Evolutionary conservation across 2,888 invertebrate genomes (phyloP).

Genomic region (Eupelmus urozonus): DNA sequence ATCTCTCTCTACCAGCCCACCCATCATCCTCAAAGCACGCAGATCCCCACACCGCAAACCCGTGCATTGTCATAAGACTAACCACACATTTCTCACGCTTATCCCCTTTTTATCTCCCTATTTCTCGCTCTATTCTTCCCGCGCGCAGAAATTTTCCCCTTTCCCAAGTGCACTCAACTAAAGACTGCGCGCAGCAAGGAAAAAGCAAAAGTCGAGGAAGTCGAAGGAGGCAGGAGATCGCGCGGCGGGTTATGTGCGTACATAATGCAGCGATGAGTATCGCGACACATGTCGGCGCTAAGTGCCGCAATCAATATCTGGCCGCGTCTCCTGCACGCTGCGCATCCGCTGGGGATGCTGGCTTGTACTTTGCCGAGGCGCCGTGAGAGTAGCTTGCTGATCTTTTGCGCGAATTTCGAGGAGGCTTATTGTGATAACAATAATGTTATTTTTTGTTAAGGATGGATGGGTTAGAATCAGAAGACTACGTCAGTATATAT

Average conservation of each 20-base stretch:
- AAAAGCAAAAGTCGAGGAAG: not conserved
- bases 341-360: not conserved
- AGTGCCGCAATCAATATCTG: conserved; percentile 74
- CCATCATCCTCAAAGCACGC: too few species aligned
- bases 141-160: too few species aligned
- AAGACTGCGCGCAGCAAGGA: too few species aligned
- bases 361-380: not conserved
- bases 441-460: too few species aligned
- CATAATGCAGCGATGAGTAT: conserved; percentile 70
- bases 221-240: not conserved
- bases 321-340: not conserved
- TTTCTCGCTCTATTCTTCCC: not conserved
- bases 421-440: too few species aligned
- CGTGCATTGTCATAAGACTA: conserved; percentile 42
- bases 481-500: not conserved
- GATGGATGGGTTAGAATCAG: too few species aligned
- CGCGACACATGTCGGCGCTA: conserved; percentile 74
- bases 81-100: conserved; percentile 33
- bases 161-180: too few species aligned
- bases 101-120: conserved; percentile 19
- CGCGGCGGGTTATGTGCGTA: conserved; percentile 45
- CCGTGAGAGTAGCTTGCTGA: too few species aligned
- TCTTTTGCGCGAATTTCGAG: too few species aligned
- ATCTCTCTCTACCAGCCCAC: too few species aligned
- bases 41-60: conserved; percentile 28